A percentile compares a stretch with the other conserved stretches of the same genome.
Conservation (phyloP, 2,888 invertebrate genomes). For the Epinotia demarniana region DNA sequence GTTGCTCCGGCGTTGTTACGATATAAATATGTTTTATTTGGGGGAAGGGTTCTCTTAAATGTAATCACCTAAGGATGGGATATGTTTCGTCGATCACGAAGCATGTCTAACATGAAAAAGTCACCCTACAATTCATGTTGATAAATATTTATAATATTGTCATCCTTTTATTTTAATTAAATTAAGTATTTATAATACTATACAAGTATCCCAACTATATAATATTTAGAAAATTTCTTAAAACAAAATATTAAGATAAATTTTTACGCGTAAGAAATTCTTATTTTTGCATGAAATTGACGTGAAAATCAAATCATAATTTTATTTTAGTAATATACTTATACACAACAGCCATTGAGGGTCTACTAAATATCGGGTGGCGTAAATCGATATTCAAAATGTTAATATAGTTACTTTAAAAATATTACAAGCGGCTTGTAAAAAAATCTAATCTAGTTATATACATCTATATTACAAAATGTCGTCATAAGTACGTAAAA, state of each 20-base stretch:
- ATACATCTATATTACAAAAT: slow-evolving; percentile 79
- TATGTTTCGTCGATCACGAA: slow-evolving; percentile 70
- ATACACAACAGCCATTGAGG: slow-evolving; percentile 21
- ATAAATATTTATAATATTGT: slow-evolving; percentile 82
- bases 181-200: slow-evolving; percentile 76
- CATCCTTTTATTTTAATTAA: slow-evolving; percentile 76
- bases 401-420: slow-evolving; percentile 34
- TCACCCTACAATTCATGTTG: slow-evolving; percentile 77
- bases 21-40: slow-evolving; percentile 39
- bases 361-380: slow-evolving; percentile 17
- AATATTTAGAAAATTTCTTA: slow-evolving; percentile 59
- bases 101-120: slow-evolving; percentile 74
- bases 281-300: slow-evolving; percentile 29
- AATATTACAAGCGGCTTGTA: slow-evolving; percentile 62
- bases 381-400: slow-evolving; percentile 12
- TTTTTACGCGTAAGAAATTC: slow-evolving; percentile 48
- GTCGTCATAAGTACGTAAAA: slow-evolving; percentile 43
- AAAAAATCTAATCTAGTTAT: slow-evolving; percentile 72
- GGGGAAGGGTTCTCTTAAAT: slow-evolving; percentile 62
- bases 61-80: slow-evolving; percentile 62
- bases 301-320: slow-evolving; percentile 6
- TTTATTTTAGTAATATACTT: slow-evolving; percentile 8
- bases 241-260: slow-evolving; percentile 65
- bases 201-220: slow-evolving; percentile 74
- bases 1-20: neutral